A percentile compares a stretch with the other conserved stretches of the same genome.
Evolutionary conservation across 2,888 invertebrate genomes (phyloP).

Genomic region (Sinotaia quadrata): DNA sequence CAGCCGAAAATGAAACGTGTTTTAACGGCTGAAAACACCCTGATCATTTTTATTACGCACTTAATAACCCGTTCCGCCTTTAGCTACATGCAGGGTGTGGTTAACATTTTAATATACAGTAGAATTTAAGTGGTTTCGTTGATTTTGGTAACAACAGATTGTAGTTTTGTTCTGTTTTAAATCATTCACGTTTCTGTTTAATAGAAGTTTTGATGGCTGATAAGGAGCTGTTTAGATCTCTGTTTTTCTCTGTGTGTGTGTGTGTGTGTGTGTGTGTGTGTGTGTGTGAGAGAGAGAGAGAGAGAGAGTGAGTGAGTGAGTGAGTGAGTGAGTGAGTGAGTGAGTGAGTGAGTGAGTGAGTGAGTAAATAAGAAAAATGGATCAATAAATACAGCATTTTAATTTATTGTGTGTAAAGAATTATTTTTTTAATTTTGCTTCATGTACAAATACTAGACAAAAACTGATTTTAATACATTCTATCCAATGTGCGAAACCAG

Average conservation of each 20-base stretch:
- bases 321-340: neutral
- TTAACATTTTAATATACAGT: slow-evolving; percentile 2
- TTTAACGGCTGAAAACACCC: too few species aligned
- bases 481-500: too few species aligned
- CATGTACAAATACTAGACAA: too few species aligned
- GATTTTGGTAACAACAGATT: neutral
- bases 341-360: neutral
- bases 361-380: neutral
- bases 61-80: too few species aligned
- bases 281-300: slow-evolving; percentile 1
- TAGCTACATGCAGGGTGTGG: too few species aligned
- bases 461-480: too few species aligned
- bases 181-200: neutral
- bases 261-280: slow-evolving; percentile 11
- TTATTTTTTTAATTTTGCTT: neutral
- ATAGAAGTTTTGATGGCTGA: neutral
- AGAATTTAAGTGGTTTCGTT: neutral
- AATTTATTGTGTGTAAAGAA: neutral
- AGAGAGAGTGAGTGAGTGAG: neutral
- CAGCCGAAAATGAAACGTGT: too few species aligned
- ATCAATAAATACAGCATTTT: neutral
- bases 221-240: neutral
- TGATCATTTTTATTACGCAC: too few species aligned
- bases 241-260: too few species aligned
- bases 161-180: neutral